Percentiles rank a stretch among this genome's conserved stretches.
phyloP scores from a whole-genome alignment of 2,797 vertebrate species.

The Megalops cyprinoides region DNA sequence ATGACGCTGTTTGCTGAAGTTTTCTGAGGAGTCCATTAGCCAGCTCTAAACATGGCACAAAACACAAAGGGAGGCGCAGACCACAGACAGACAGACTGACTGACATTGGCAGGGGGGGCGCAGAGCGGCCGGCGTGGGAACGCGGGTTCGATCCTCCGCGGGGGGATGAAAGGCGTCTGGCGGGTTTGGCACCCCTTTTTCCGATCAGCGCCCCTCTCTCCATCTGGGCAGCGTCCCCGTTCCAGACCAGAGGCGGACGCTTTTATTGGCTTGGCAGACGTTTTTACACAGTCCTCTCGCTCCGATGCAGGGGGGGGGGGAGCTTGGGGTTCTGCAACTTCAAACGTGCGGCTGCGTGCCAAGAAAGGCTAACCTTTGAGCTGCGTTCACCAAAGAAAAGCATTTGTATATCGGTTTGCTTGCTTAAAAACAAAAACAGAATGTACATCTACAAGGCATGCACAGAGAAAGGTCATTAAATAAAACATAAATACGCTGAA shows the following conservation, averaged over 20 bases:
- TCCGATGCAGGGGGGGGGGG: neutral
- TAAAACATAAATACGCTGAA: conserved; percentile 66
- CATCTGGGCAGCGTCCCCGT: neutral
- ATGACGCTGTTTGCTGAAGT: neutral
- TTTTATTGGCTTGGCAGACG: conserved; percentile 12
- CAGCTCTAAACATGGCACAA: neutral
- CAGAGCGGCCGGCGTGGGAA: neutral
- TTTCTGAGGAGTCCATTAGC: conserved; percentile 8
- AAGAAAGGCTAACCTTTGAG: conserved; percentile 9
- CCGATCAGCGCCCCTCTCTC: conserved; percentile 8
- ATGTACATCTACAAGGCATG: conserved; percentile 59
- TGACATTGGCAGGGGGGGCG: neutral
- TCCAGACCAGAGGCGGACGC: neutral
- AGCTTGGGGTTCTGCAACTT: neutral
- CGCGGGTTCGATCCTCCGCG: neutral
- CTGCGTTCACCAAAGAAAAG: neutral
- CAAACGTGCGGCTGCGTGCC: neutral
- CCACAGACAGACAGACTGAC: neutral
- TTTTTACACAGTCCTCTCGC: neutral
- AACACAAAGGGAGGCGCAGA: neutral
- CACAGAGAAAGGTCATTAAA: conserved; percentile 62
- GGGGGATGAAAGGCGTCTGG: neutral
- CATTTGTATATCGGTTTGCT: conserved; percentile 20
- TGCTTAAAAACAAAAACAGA: conserved; percentile 14
- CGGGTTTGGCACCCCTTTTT: conserved; percentile 6